A percentile compares a stretch with the other conserved stretches of the same genome.
Conservation (phyloP, 2,797 vertebrate species). For the Apogon hyalosoma region DNA sequence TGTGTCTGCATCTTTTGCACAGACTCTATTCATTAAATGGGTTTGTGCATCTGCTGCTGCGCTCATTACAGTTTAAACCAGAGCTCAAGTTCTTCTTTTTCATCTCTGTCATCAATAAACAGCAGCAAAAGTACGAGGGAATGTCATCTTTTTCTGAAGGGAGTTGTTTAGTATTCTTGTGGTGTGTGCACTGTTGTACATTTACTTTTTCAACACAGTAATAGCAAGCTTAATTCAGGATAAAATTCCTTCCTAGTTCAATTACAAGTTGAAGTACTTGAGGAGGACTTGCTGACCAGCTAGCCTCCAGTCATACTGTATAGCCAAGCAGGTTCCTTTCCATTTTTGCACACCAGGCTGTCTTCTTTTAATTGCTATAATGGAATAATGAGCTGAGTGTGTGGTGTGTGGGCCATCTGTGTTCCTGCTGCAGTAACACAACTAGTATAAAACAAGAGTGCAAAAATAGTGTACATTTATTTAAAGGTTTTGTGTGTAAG, state of each 20-base stretch:
- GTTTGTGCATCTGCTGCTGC: constrained; percentile 9
- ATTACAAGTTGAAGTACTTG: constrained; percentile 35
- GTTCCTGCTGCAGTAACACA: constrained; percentile 86
- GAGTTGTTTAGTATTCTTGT: too few species aligned
- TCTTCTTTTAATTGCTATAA: constrained; percentile 86
- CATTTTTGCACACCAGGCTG: constrained; percentile 79
- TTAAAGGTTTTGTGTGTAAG: background rate
- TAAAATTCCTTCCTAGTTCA: constrained; percentile 8
- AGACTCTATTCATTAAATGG: constrained; percentile 21
- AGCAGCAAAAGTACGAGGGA: background rate
- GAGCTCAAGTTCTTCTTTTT: constrained; percentile 5
- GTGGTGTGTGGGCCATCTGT: constrained; percentile 90
- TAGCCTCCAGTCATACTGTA: constrained; percentile 40
- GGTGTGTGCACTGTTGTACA: too few species aligned
- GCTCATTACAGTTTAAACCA: constrained; percentile 8
- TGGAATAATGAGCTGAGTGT: constrained; percentile 88
- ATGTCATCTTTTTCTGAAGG: background rate
- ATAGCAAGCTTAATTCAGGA: background rate
- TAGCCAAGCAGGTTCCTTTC: constrained; percentile 74
- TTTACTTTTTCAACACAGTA: constrained; percentile 6
- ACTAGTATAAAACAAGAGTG: constrained; percentile 64
- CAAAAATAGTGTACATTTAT: background rate
- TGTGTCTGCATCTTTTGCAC: constrained; percentile 39
- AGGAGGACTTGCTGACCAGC: constrained; percentile 59
- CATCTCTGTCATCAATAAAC: constrained; percentile 24